Evolutionary conservation across 35 echinoderm and acorn worm genomes (phyloP).

Genomic region (Ophiothrix spiculata): DNA sequence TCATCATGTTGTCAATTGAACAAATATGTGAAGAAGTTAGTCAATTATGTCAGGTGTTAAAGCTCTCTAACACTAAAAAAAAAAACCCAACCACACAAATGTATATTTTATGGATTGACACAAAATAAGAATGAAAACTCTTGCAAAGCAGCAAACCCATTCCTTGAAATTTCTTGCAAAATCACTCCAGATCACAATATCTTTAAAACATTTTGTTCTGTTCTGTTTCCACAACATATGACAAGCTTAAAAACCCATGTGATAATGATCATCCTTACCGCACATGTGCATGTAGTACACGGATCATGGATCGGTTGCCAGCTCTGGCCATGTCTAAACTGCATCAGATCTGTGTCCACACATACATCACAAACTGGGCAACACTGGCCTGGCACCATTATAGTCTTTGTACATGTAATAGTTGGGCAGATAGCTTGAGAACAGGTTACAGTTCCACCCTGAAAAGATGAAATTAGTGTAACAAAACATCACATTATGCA

Average conservation of each 20-base stretch:
- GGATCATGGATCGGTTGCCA: constrained; percentile 71
- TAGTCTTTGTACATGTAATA: constrained; percentile 42
- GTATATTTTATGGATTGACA: no score
- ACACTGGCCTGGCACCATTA: constrained; percentile 57
- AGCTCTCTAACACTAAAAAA: no score
- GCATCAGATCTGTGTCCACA: constrained; percentile 41
- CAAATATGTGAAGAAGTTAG: no score
- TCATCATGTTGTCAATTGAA: no score
- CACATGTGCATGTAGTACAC: constrained; percentile 64
- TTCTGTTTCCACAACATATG: not conserved
- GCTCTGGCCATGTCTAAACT: constrained; percentile 57
- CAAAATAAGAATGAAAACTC: no score
- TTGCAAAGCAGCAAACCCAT: not conserved
- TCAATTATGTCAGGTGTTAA: no score
- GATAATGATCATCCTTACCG: no score
- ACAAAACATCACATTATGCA: no score
- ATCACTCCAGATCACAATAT: not conserved
- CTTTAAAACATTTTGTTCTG: not conserved
- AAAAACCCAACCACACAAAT: no score
- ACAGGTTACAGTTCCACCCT: constrained; percentile 80
- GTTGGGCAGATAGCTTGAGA: constrained; percentile 39
- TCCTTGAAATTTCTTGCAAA: not conserved
- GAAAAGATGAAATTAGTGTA: no score
- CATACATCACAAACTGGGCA: constrained; percentile 81
- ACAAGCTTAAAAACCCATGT: constrained; percentile 19